Percentiles rank a stretch among this genome's conserved stretches.
Conservation (phyloP, 2,797 vertebrate genomes). For the Eremophila alpestris region DNA sequence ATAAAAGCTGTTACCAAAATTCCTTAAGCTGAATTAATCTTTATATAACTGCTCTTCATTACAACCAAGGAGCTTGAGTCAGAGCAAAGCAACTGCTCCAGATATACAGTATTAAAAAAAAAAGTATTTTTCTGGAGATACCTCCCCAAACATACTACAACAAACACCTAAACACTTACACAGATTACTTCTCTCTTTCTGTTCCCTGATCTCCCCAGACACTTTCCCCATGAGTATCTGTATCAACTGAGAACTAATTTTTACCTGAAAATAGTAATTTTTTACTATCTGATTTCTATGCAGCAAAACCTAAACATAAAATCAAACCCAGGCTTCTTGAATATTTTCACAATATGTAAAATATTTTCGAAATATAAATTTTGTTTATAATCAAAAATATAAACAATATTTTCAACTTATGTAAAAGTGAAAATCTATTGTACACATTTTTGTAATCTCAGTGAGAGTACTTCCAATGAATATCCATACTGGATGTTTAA, state of each 20-base stretch:
- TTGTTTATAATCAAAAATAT: no score
- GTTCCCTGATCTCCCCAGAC: background rate
- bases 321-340: background rate
- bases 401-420: background rate
- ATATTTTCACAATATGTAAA: no score
- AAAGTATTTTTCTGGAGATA: background rate
- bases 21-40: background rate
- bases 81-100: background rate
- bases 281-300: background rate
- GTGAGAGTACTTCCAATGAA: background rate
- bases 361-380: no score
- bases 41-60: background rate
- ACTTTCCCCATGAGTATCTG: background rate
- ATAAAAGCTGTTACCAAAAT: background rate
- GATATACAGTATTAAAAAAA: background rate
- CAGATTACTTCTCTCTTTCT: background rate
- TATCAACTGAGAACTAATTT: background rate
- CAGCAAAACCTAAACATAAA: background rate
- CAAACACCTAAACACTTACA: accelerated
- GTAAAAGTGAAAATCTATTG: background rate
- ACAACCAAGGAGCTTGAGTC: background rate
- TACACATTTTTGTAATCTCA: background rate
- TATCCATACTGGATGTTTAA: background rate
- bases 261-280: background rate
- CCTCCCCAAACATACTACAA: background rate